phyloP scores from a whole-genome alignment of 2,113 vertebrate species.

The Lepus europaeus region DNA sequence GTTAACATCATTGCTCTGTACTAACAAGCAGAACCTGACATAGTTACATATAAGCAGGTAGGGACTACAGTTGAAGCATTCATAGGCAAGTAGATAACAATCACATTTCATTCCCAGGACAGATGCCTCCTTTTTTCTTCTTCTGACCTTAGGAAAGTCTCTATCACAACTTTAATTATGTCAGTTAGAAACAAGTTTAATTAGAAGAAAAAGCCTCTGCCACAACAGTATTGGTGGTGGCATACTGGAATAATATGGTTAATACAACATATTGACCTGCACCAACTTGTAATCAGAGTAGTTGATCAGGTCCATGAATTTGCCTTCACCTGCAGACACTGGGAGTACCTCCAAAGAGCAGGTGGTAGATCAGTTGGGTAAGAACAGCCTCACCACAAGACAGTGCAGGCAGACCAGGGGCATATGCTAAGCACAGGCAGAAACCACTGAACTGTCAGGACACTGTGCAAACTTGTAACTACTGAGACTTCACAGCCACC shows the following conservation, averaged over 20 bases:
- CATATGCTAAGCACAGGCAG: neutral
- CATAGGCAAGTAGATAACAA: too few species aligned
- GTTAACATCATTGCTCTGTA: too few species aligned
- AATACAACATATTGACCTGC: neutral
- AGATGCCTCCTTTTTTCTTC: too few species aligned
- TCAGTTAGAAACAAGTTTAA: neutral
- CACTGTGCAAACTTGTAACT: neutral
- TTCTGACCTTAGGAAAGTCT: too few species aligned
- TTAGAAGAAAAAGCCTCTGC: too few species aligned
- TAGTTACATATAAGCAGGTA: too few species aligned
- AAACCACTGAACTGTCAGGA: neutral
- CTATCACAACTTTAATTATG: neutral
- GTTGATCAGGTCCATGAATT: neutral
- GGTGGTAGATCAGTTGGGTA: neutral
- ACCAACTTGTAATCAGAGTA: neutral
- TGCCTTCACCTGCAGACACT: neutral
- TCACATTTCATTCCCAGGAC: too few species aligned
- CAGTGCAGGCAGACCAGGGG: neutral
- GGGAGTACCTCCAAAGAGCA: too few species aligned
- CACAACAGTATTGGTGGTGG: too few species aligned
- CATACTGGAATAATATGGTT: neutral
- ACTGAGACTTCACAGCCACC: too few species aligned
- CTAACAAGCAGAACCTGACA: too few species aligned
- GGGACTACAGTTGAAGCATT: too few species aligned
- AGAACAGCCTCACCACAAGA: neutral